Evolutionary conservation across 2,113 vertebrate genomes (phyloP).

Genomic region (Plestiodon gilberti): DNA sequence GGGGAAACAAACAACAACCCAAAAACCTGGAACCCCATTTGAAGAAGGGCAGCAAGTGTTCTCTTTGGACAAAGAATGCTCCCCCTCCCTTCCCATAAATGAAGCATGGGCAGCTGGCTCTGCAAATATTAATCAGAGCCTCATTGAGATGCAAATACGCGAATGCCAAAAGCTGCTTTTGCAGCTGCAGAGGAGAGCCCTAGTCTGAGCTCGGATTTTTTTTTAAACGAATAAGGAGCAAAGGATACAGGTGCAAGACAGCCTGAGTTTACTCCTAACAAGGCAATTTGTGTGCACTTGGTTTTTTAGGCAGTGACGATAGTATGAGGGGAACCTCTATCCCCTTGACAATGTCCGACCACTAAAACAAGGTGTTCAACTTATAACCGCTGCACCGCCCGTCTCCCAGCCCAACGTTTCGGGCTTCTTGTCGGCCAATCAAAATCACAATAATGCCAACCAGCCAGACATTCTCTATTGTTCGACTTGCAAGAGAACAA

Average conservation of each 20-base stretch:
- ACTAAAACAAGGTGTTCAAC: conserved; percentile 45
- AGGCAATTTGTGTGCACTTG: conserved; percentile 23
- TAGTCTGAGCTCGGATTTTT: conserved; percentile 29
- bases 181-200: conserved; percentile 74
- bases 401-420: conserved; percentile 1
- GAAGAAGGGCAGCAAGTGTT: conserved; percentile 63
- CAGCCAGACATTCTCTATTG: conserved; percentile 48
- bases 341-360: conserved; percentile 23
- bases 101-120: conserved; percentile 77
- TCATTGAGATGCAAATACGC: conserved; percentile 78
- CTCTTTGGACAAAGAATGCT: conserved; percentile 27
- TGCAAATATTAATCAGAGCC: conserved; percentile 79
- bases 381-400: conserved; percentile 4
- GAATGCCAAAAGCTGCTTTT: conserved; percentile 59
- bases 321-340: conserved; percentile 28
- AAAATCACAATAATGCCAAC: neutral
- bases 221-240: conserved; percentile 60
- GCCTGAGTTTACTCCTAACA: conserved; percentile 30
- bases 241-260: conserved; percentile 65
- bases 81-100: conserved; percentile 66
- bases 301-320: conserved; percentile 8
- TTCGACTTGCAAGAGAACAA: conserved; percentile 40
- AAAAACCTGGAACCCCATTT: conserved; percentile 25
- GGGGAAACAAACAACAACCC: neutral
- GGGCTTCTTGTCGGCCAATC: conserved; percentile 46